Percentiles rank a stretch among this genome's conserved stretches.
Conservation (phyloP, 1,140 invertebrate species). For the Rhynchophorus ferrugineus region DNA sequence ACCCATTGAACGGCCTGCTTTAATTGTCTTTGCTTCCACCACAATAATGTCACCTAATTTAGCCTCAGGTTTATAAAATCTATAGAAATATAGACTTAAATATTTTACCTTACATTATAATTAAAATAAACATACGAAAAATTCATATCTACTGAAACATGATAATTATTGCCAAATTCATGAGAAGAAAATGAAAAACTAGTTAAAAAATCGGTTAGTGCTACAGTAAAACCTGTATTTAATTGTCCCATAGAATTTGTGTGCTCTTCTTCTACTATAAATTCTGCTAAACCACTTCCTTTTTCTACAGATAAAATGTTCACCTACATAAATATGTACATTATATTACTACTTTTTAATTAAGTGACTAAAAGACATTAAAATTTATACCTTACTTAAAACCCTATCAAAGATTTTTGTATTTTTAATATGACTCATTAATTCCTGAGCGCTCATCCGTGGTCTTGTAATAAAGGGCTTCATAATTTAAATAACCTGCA, state of each 20-base stretch:
- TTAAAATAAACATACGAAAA: slow-evolving; percentile 47
- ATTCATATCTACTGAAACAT: slow-evolving; percentile 68
- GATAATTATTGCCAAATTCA: slow-evolving; percentile 47
- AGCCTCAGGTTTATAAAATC: slow-evolving; percentile 59
- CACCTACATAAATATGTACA: slow-evolving; percentile 51
- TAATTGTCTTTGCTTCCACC: slow-evolving; percentile 70
- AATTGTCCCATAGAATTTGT: slow-evolving; percentile 66
- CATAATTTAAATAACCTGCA: no score
- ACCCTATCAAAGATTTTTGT: slow-evolving; percentile 15
- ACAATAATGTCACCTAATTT: slow-evolving; percentile 66
- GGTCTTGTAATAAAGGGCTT: neutral
- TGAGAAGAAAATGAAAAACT: slow-evolving; percentile 69
- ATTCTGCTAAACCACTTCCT: slow-evolving; percentile 64
- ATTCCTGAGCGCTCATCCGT: slow-evolving; percentile 1
- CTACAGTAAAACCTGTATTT: slow-evolving; percentile 71
- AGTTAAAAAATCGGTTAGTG: slow-evolving; percentile 72
- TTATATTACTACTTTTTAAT: no score
- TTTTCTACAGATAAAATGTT: slow-evolving; percentile 58
- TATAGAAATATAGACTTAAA: slow-evolving; percentile 30
- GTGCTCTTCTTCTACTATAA: slow-evolving; percentile 69
- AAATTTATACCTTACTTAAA: slow-evolving; percentile 7
- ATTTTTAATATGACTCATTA: slow-evolving; percentile 14
- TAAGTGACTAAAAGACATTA: neutral
- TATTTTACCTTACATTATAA: slow-evolving; percentile 11
- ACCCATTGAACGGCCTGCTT: slow-evolving; percentile 65